Evolutionary conservation across 2,113 vertebrate genomes (phyloP).

Genomic region (Eretmochelys imbricata): DNA sequence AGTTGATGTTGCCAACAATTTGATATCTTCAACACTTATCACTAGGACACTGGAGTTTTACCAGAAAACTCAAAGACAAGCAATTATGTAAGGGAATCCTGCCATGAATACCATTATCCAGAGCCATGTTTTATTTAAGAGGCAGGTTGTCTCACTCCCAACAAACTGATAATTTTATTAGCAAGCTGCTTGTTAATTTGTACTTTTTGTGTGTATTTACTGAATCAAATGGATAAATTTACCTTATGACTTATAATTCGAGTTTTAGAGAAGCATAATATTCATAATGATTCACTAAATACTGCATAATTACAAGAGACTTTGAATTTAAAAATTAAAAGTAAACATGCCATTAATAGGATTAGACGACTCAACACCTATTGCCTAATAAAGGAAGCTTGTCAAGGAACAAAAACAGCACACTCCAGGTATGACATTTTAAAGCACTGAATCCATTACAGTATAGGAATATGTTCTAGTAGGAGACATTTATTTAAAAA

Average conservation of each 20-base stretch:
- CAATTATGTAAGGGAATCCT: not conserved
- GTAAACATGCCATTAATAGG: conserved; percentile 54
- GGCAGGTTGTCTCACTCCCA: not conserved
- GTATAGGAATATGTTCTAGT: not conserved
- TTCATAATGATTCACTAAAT: conserved; percentile 11
- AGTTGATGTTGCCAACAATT: not conserved
- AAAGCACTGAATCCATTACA: not conserved
- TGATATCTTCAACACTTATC: not conserved
- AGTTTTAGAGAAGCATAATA: not conserved
- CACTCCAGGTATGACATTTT: not conserved
- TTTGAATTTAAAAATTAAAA: conserved; percentile 56
- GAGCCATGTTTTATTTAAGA: not conserved
- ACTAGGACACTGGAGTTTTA: not conserved
- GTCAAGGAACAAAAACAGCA: not conserved
- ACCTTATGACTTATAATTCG: not conserved
- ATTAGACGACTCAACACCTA: conserved; percentile 54
- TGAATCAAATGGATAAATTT: not conserved
- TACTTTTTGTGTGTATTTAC: not conserved
- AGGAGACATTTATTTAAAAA: not conserved
- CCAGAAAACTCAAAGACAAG: not conserved
- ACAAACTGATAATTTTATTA: not conserved
- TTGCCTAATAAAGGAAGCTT: conserved; percentile 46
- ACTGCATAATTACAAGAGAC: conserved; percentile 32
- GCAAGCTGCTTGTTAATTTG: not conserved
- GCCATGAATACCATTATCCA: not conserved